Percentiles rank a stretch among this genome's conserved stretches.
Evolutionary conservation across 2,797 vertebrate genomes (phyloP).

Genomic region (Numenius phaeopus): DNA sequence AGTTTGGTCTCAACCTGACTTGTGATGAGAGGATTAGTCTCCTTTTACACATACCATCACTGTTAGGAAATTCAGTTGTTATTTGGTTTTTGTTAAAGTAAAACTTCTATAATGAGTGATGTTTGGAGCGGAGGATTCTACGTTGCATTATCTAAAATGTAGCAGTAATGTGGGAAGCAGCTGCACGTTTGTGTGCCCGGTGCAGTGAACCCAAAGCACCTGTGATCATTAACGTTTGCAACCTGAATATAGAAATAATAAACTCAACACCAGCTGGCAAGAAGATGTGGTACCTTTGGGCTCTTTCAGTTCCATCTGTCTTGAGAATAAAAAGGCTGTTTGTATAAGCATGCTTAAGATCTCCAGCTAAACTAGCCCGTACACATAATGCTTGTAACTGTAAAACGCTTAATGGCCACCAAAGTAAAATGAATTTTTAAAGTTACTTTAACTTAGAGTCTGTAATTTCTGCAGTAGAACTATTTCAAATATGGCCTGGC

Average conservation of each 20-base stretch:
- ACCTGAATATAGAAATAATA: neutral
- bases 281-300: neutral
- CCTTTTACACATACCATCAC: neutral
- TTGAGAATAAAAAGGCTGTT: neutral
- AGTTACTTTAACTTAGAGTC: neutral
- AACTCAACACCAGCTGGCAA: neutral
- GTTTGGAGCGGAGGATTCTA: neutral
- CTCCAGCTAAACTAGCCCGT: neutral
- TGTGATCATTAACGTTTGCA: neutral
- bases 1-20: neutral
- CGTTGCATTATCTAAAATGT: accelerated
- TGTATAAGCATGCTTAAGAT: neutral
- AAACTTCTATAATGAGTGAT: neutral
- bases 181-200: accelerated
- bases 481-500: neutral
- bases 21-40: neutral
- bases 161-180: neutral
- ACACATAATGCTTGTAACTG: neutral
- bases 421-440: neutral
- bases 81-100: neutral
- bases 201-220: neutral
- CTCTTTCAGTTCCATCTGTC: neutral
- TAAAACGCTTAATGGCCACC: neutral
- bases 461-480: neutral
- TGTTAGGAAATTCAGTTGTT: neutral